Percentiles rank a stretch among this genome's conserved stretches.
phyloP scores from a whole-genome alignment of 2,113 vertebrate genomes.

The Passer montanus region DNA sequence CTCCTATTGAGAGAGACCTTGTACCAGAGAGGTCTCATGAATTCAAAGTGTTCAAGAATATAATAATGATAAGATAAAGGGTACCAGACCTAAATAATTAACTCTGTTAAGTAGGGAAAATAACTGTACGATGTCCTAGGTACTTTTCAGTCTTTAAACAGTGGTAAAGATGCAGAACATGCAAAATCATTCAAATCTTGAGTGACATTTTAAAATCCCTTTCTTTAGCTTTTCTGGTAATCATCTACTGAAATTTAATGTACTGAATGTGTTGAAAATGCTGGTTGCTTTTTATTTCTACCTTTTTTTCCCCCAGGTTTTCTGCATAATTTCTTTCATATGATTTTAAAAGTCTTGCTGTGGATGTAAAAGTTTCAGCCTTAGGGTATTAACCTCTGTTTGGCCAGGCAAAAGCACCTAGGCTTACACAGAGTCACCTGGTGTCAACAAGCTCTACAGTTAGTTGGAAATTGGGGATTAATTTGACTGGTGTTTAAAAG shows the following conservation, averaged over 20 bases:
- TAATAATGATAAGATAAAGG: neutral
- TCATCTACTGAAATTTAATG: neutral
- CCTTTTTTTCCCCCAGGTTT: neutral
- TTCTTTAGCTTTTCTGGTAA: neutral
- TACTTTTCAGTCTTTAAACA: neutral
- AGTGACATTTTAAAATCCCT: neutral
- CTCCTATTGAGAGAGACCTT: neutral
- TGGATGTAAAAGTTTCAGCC: neutral
- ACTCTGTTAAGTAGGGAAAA: neutral
- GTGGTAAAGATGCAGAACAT: neutral
- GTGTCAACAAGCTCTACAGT: neutral
- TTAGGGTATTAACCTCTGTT: neutral
- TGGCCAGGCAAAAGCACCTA: neutral
- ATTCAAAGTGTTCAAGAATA: neutral
- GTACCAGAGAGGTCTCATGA: neutral
- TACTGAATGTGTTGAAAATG: neutral
- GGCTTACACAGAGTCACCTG: neutral
- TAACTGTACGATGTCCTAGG: neutral
- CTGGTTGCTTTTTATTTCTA: neutral
- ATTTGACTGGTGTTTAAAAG: neutral
- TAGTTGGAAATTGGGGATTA: neutral
- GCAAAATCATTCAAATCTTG: neutral
- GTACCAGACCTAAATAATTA: neutral
- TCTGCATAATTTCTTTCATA: neutral
- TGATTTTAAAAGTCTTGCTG: neutral